Conservation (phyloP, 2,888 invertebrate genomes). For the Caenorhabditis plicata region DNA sequence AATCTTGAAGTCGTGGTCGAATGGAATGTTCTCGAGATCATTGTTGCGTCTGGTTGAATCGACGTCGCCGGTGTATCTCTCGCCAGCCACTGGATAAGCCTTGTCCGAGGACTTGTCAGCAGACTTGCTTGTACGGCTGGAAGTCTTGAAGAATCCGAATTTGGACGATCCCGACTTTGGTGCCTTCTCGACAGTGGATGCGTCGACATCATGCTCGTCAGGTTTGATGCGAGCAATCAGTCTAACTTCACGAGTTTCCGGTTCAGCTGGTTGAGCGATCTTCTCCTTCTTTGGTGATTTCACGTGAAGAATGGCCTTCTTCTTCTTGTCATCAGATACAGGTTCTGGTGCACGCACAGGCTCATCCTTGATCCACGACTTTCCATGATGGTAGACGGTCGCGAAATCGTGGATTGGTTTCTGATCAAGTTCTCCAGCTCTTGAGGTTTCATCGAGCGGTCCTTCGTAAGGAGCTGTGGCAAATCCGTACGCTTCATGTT, state of each 20-base stretch:
- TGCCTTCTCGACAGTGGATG: not conserved
- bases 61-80: conserved; percentile 18
- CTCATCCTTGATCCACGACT: conserved; percentile 12
- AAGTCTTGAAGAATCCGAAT: conserved; percentile 9
- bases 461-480: conserved; percentile 7
- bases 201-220: conserved; percentile 4
- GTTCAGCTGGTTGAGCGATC: conserved; percentile 4
- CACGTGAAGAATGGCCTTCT: too few relatives aligned
- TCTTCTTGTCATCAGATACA: too few relatives aligned
- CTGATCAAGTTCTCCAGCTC: conserved; percentile 7
- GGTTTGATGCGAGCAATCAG: conserved; percentile 11
- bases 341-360: too few relatives aligned
- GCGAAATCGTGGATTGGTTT: conserved; percentile 13
- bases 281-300: conserved; percentile 10
- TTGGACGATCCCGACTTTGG: not conserved
- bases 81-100: conserved; percentile 13
- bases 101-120: conserved; percentile 9
- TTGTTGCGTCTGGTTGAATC: conserved; percentile 4
- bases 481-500: conserved; percentile 2
- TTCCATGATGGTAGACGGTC: conserved; percentile 27
- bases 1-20: conserved; percentile 9
- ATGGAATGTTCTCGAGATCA: conserved; percentile 12
- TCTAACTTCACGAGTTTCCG: conserved; percentile 12
- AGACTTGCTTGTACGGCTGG: too few relatives aligned
- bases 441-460: conserved; percentile 9